Conservation (phyloP, 2,113 vertebrate species). For the human region DNA sequence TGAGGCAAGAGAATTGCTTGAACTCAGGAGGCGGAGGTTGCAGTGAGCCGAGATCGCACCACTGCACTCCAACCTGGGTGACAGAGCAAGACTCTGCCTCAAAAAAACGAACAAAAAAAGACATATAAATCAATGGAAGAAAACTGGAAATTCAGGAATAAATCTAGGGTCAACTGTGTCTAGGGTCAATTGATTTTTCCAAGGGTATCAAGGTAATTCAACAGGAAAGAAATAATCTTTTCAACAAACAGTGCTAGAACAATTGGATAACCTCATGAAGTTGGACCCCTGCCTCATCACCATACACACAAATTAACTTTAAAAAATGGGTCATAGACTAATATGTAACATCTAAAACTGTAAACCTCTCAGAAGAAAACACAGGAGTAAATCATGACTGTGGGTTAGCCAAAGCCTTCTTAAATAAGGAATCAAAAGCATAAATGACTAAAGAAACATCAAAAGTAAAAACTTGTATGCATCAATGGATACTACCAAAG, state of each 20-base stretch:
- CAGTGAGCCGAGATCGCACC: too few relatives aligned
- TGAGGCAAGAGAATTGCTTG: too few relatives aligned
- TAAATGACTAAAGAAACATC: neutral
- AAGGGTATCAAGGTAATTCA: neutral
- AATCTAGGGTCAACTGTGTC: neutral
- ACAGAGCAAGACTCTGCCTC: too few relatives aligned
- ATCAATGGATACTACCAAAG: neutral
- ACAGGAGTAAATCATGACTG: neutral
- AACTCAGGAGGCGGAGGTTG: too few relatives aligned
- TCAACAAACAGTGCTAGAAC: neutral
- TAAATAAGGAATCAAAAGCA: neutral
- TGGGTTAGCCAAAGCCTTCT: neutral
- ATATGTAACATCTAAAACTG: neutral
- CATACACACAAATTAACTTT: neutral
- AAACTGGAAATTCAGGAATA: neutral
- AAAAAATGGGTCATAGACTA: neutral
- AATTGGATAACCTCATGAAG: neutral
- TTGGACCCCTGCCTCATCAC: neutral
- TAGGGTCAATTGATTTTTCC: neutral
- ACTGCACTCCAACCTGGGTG: too few relatives aligned
- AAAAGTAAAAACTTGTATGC: neutral
- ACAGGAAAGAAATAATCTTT: neutral
- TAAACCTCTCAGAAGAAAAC: conserved; percentile 10
- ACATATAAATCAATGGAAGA: neutral
- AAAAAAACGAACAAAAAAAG: neutral